Evolutionary conservation across 2,888 invertebrate species (phyloP).

Genomic region (Arctia plantaginis): DNA sequence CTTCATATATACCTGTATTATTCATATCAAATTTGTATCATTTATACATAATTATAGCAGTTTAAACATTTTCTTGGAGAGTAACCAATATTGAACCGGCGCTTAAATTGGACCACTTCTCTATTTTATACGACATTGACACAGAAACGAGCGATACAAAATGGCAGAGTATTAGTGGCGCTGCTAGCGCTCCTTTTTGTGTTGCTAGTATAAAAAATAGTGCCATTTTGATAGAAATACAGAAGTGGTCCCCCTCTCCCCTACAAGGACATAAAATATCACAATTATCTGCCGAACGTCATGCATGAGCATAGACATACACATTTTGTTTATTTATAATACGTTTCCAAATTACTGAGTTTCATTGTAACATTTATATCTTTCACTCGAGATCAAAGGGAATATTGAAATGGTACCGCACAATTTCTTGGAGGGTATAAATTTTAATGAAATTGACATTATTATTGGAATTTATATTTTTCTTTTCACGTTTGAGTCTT

Average conservation of each 20-base stretch:
- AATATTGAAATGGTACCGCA: conserved; percentile 32
- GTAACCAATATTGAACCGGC: no score
- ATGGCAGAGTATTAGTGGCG: no score
- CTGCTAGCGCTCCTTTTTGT: no score
- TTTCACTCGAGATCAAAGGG: conserved; percentile 38
- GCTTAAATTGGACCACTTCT: no score
- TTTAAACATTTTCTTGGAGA: neutral
- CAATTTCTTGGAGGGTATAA: conserved; percentile 43
- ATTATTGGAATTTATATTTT: conserved; percentile 31
- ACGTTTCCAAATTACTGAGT: conserved; percentile 33
- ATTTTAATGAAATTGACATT: conserved; percentile 35
- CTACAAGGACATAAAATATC: neutral
- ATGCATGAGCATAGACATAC: conserved; percentile 24
- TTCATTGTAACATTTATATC: conserved; percentile 29
- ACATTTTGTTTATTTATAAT: conserved; percentile 28
- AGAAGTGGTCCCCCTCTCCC: no score
- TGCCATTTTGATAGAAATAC: no score
- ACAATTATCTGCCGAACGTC: neutral
- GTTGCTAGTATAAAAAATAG: no score
- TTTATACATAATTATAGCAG: neutral
- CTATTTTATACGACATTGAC: no score
- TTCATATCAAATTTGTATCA: neutral
- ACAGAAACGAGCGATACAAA: no score
- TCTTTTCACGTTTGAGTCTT: conserved; percentile 8
- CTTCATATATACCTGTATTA: no score